phyloP scores from a whole-genome alignment of 2,888 invertebrate species.

The Theretra japonica region DNA sequence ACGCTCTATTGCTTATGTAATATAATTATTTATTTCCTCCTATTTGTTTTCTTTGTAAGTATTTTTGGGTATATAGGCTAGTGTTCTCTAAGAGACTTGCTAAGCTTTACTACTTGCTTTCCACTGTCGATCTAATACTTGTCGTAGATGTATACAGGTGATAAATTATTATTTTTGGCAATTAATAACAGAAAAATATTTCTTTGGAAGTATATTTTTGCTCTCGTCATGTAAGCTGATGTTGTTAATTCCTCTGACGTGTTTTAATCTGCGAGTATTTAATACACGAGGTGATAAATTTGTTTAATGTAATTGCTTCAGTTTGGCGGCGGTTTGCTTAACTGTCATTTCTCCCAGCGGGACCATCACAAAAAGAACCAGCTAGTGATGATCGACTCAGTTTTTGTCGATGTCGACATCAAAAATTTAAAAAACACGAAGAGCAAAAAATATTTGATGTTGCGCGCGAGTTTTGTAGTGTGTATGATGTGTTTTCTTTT shows the following conservation, averaged over 20 bases:
- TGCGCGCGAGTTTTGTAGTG: too few species aligned
- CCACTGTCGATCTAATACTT: too few species aligned
- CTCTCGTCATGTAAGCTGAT: neutral
- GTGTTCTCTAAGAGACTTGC: too few species aligned
- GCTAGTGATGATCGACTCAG: constrained; percentile 31
- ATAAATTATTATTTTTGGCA: too few species aligned
- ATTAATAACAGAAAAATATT: too few species aligned
- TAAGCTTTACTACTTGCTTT: too few species aligned
- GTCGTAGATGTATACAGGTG: too few species aligned
- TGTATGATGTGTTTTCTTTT: too few species aligned
- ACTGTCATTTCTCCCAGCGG: constrained; percentile 40
- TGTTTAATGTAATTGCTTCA: constrained; percentile 40
- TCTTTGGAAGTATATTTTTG: neutral
- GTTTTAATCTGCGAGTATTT: constrained; percentile 45
- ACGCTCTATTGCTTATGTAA: too few species aligned
- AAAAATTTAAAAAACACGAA: neutral
- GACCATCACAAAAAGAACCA: constrained; percentile 30
- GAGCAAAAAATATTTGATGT: neutral
- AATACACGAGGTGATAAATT: constrained; percentile 38
- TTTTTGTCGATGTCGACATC: constrained; percentile 37
- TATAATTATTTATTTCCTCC: too few species aligned
- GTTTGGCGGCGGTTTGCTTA: constrained; percentile 33
- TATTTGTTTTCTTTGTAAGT: too few species aligned
- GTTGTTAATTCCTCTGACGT: constrained; percentile 2
- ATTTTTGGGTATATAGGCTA: too few species aligned